These are phyloP conservation scores for Arenaria interpres DNA, from an alignment of 2,113 vertebrate genomes.

Conservation along the genomic window DNA sequence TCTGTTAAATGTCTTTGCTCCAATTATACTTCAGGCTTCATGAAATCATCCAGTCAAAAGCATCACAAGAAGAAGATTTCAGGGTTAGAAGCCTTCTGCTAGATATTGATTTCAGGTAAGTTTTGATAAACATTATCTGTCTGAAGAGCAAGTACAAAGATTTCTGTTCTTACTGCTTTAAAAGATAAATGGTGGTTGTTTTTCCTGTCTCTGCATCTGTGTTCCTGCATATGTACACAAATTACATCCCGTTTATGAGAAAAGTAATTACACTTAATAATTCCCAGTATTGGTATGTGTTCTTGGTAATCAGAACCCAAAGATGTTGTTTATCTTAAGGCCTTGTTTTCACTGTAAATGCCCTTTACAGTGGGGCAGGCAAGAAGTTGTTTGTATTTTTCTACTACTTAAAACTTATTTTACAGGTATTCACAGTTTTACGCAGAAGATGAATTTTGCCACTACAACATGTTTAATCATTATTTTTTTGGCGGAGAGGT, in stretches of 20 bases:
- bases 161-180: not conserved
- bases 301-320: not conserved
- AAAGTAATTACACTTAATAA: not conserved
- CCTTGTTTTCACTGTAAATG: not conserved
- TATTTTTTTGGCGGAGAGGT: constrained; percentile 94
- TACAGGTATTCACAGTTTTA: constrained; percentile 95
- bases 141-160: not conserved
- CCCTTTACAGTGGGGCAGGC: not conserved
- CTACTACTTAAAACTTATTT: constrained; percentile 31
- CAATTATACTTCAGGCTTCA: constrained; percentile 84
- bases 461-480: constrained; percentile 99
- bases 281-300: not conserved
- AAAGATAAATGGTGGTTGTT: not conserved
- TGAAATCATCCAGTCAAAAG: constrained; percentile 85
- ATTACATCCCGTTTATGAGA: not conserved
- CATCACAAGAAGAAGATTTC: constrained; percentile 65
- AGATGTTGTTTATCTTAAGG: not conserved
- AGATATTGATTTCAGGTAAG: constrained; percentile 95
- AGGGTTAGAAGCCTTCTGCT: constrained; percentile 86
- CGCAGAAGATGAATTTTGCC: constrained; percentile 88
- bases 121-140: not conserved
- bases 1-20: constrained; percentile 46
- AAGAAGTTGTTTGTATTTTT: not conserved
- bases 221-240: not conserved
- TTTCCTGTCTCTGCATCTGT: not conserved